Conservation (phyloP, 1,140 invertebrate genomes). For the Argopecten irradians region DNA sequence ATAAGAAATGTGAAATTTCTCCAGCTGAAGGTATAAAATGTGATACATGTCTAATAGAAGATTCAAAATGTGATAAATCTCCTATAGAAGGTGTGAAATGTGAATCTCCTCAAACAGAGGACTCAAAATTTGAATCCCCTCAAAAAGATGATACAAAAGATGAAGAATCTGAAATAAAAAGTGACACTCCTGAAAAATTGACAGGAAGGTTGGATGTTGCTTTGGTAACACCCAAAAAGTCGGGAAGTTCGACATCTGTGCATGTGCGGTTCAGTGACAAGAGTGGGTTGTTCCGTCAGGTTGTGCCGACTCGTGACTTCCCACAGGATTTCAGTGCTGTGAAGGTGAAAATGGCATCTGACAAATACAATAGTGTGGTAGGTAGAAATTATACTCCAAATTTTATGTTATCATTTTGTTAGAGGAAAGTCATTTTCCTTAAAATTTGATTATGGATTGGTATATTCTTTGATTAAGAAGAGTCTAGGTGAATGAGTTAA, state of each 20-base stretch:
- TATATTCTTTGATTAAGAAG: too few species aligned
- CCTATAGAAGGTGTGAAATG: neutral
- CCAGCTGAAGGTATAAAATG: neutral
- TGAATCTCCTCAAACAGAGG: neutral
- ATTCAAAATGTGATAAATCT: neutral
- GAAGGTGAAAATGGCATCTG: constrained; percentile 59
- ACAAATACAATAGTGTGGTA: constrained; percentile 67
- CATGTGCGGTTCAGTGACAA: neutral
- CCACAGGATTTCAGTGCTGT: constrained; percentile 60
- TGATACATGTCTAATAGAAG: neutral
- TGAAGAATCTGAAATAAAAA: neutral
- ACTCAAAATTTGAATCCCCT: neutral
- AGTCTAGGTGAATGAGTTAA: too few species aligned
- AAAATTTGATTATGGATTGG: too few species aligned
- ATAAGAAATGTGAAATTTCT: neutral
- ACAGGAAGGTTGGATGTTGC: neutral
- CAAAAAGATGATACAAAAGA: neutral
- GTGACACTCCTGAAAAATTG: neutral
- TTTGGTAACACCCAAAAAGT: neutral
- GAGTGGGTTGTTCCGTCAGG: neutral
- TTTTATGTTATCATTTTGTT: constrained; percentile 26
- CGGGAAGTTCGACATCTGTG: neutral
- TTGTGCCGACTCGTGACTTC: constrained; percentile 38
- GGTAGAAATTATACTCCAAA: constrained; percentile 46
- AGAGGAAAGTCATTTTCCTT: too few species aligned